Conservation (phyloP, 2,113 vertebrate genomes). For the Micronycteris hirsuta region DNA sequence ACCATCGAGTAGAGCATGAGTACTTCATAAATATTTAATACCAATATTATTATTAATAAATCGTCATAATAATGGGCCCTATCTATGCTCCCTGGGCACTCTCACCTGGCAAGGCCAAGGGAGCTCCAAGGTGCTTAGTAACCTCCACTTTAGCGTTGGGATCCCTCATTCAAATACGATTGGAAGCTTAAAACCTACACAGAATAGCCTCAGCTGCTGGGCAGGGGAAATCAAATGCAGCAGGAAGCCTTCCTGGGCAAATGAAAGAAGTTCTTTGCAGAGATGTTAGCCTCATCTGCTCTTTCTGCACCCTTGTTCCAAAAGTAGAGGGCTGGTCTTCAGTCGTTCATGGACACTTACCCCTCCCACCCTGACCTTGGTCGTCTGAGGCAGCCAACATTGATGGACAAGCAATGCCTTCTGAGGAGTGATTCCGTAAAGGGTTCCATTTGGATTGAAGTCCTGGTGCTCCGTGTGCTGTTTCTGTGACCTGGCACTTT, state of each 20-base stretch:
- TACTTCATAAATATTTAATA: slow-evolving; percentile 75
- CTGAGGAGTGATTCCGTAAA: not conserved
- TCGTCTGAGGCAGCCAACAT: not conserved
- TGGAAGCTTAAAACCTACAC: not conserved
- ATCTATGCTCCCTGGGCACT: not conserved
- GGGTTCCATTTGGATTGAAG: slow-evolving; percentile 1
- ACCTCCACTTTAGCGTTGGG: not conserved
- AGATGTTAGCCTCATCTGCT: not conserved
- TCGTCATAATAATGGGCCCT: slow-evolving; percentile 22
- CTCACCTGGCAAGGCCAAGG: slow-evolving; percentile 19
- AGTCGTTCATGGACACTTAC: not conserved
- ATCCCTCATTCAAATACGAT: not conserved
- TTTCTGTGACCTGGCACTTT: not conserved
- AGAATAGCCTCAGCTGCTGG: not conserved
- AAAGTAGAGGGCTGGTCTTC: not conserved
- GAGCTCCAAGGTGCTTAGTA: not conserved
- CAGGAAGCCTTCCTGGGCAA: not conserved
- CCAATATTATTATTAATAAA: slow-evolving; percentile 70
- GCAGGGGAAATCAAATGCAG: not conserved
- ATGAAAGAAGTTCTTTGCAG: not conserved
- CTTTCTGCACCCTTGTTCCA: not conserved
- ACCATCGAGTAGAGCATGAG: not conserved
- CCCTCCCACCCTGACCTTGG: not conserved
- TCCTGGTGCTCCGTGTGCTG: not conserved
- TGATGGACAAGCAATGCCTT: not conserved